These are phyloP conservation scores for Phasianus colchicus DNA, from an alignment of 2,113 vertebrate genomes.

Conservation along the genomic window DNA sequence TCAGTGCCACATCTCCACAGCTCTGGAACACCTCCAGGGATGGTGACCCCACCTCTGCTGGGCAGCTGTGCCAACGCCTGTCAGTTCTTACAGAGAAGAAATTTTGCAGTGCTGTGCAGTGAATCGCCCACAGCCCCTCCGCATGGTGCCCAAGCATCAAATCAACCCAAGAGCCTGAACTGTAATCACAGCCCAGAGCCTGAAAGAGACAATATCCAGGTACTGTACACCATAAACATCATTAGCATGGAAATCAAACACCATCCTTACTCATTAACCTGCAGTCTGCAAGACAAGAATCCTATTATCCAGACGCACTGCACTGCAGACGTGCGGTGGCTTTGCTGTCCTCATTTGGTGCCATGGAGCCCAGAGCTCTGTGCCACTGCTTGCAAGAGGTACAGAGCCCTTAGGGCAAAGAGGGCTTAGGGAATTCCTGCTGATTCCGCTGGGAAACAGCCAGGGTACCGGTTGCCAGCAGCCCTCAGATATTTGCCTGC, in stretches of 20 bases:
- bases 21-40: too few species aligned
- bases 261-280: slow-evolving; percentile 39
- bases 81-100: too few species aligned
- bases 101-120: too few species aligned
- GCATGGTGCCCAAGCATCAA: too few species aligned
- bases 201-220: background rate
- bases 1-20: too few species aligned
- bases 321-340: accelerated
- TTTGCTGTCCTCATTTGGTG: background rate
- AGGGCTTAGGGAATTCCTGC: background rate
- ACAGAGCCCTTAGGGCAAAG: too few species aligned
- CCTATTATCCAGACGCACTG: background rate
- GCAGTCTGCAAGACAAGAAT: slow-evolving; percentile 5
- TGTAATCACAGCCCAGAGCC: background rate
- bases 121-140: too few species aligned
- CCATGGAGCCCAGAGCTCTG: background rate
- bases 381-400: too few species aligned
- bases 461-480: background rate
- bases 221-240: background rate
- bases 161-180: too few species aligned
- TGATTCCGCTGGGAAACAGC: background rate
- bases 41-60: too few species aligned
- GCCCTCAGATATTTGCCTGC: background rate
- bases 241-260: background rate
- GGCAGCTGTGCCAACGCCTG: too few species aligned